Conservation (phyloP, 2,797 vertebrate species). For the Spheniscus humboldti region DNA sequence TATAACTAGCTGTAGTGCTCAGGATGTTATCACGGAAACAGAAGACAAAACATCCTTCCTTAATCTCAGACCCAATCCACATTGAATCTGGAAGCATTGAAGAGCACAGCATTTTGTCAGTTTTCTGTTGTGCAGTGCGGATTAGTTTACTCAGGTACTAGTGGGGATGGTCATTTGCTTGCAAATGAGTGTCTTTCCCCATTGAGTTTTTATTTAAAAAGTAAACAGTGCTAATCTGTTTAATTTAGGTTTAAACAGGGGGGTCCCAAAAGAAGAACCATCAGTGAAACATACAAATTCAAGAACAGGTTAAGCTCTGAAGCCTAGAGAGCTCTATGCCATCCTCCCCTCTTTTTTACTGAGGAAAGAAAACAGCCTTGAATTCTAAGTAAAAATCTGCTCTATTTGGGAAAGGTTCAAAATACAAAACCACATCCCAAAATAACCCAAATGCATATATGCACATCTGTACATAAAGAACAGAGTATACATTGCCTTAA, state of each 20-base stretch:
- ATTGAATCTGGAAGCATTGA: not conserved
- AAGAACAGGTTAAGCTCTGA: not conserved
- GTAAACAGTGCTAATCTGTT: not conserved
- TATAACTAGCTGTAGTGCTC: not conserved
- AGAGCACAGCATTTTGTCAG: not conserved
- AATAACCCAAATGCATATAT: not conserved
- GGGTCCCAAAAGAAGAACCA: not conserved
- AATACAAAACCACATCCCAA: not conserved
- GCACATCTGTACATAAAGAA: not conserved
- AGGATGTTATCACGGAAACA: conserved; percentile 67
- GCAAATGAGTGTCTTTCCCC: not conserved
- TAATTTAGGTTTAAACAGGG: not conserved
- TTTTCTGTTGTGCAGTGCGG: not conserved
- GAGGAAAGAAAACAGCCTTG: not conserved
- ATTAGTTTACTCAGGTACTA: not conserved
- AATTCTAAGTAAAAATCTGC: not conserved
- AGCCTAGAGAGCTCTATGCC: not conserved
- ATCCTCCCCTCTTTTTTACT: not conserved
- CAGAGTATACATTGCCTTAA: not conserved
- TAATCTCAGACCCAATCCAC: conserved; percentile 20
- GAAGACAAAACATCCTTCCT: conserved; percentile 72
- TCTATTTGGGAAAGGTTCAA: not conserved
- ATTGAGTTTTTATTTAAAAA: not conserved
- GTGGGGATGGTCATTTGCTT: not conserved
- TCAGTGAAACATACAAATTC: not conserved